Conservation (phyloP, 2,113 vertebrate species). For the Coregonus clupeaformis region DNA sequence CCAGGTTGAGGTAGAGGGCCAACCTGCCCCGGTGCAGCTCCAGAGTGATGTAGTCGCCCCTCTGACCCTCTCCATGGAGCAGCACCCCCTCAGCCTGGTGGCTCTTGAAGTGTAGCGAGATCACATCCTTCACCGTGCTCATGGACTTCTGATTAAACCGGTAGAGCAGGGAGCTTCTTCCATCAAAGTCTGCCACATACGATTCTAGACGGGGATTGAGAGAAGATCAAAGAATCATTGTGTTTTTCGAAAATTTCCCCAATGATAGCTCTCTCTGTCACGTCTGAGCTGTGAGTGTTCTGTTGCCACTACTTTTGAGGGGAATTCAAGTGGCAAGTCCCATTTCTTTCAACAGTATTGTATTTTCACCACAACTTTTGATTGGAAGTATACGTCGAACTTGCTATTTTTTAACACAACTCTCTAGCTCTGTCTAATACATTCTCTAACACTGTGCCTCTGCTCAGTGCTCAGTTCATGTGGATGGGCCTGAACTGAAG, state of each 20-base stretch:
- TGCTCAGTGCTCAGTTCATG: background rate
- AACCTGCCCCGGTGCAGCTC: constrained; percentile 90
- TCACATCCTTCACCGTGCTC: constrained; percentile 96
- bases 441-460: background rate
- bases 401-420: background rate
- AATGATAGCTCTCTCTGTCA: background rate
- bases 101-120: constrained; percentile 95
- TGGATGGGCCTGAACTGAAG: background rate
- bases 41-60: constrained; percentile 92
- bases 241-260: background rate
- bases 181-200: constrained; percentile 91
- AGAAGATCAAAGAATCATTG: background rate
- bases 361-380: background rate
- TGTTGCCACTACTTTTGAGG: background rate
- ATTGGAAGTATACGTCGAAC: constrained; percentile 2
- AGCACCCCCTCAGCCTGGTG: constrained; percentile 91
- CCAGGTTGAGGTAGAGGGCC: constrained; percentile 87
- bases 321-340: background rate
- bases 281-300: background rate
- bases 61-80: constrained; percentile 93
- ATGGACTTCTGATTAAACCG: constrained; percentile 98
- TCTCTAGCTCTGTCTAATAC: background rate
- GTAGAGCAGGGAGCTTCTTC: constrained; percentile 94
- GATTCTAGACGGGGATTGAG: constrained; percentile 76
- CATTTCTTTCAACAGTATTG: constrained; percentile 2